Percentiles rank a stretch among this genome's conserved stretches.
phyloP scores from a whole-genome alignment of 2,113 vertebrate genomes.

The Aplodontia rufa region DNA sequence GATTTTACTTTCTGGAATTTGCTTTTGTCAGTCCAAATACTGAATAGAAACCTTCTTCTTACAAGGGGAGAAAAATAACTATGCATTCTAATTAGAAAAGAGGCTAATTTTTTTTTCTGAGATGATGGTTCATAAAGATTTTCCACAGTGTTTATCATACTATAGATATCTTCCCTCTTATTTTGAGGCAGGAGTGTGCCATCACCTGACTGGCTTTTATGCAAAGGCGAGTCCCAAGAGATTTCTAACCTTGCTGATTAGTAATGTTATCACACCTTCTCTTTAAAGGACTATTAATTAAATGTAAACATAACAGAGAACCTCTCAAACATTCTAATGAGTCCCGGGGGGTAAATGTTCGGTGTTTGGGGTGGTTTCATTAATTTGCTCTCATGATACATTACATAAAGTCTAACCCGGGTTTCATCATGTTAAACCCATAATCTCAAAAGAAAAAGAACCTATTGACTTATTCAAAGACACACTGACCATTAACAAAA shows the following conservation, averaged over 20 bases:
- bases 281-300: conserved; percentile 60
- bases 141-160: conserved; percentile 1
- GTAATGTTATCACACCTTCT: conserved; percentile 9
- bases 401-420: conserved; percentile 33
- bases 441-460: not conserved
- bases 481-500: not conserved
- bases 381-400: conserved; percentile 39
- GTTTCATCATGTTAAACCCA: conserved; percentile 69
- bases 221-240: conserved; percentile 31
- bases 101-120: not conserved
- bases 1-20: not conserved
- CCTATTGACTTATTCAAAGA: not conserved
- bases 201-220: not conserved
- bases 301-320: conserved; percentile 59
- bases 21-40: conserved; percentile 23
- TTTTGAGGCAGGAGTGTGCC: not conserved
- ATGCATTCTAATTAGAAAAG: conserved; percentile 39
- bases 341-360: not conserved
- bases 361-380: conserved; percentile 55
- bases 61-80: not conserved
- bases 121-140: not conserved
- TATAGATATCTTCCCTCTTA: conserved; percentile 23
- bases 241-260: conserved; percentile 34
- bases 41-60: conserved; percentile 16
- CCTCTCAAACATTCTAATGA: conserved; percentile 61